Percentiles rank a stretch among this genome's conserved stretches.
Evolutionary conservation across 2,888 invertebrate genomes (phyloP).

Genomic region (Latheticus oryzae): DNA sequence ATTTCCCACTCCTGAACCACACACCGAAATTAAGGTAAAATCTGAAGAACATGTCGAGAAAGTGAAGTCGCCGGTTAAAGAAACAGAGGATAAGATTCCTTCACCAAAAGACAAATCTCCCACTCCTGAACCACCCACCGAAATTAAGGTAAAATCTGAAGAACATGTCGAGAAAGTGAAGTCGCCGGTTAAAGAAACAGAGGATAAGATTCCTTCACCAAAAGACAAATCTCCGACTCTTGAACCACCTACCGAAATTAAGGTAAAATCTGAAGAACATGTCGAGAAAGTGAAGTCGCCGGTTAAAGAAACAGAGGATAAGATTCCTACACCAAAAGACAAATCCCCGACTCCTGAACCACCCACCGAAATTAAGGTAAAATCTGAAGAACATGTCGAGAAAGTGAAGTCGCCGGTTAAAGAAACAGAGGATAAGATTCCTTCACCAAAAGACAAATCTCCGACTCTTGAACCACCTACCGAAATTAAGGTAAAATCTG

Average conservation of each 20-base stretch:
- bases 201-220: not conserved
- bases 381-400: not conserved
- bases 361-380: slow-evolving; percentile 3
- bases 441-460: slow-evolving; percentile 11
- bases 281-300: slow-evolving; percentile 17
- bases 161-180: slow-evolving; percentile 3
- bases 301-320: not conserved
- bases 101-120: slow-evolving; percentile 13
- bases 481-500: not conserved
- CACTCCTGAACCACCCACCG: slow-evolving; percentile 1
- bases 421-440: slow-evolving; percentile 1
- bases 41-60: not conserved
- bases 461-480: slow-evolving; percentile 4
- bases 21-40: slow-evolving; percentile 1
- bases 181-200: slow-evolving; percentile 5
- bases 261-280: not conserved
- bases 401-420: slow-evolving; percentile 1
- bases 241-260: slow-evolving; percentile 7
- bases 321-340: slow-evolving; percentile 7
- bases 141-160: slow-evolving; percentile 1
- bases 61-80: slow-evolving; percentile 7
- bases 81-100: slow-evolving; percentile 18
- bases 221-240: slow-evolving; percentile 10
- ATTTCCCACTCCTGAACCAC: slow-evolving; percentile 11
- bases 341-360: slow-evolving; percentile 2